Evolutionary conservation across 2,797 vertebrate species (phyloP), one percentile per base, ranked within the genome.

Genomic region (Bryconaethiops microstoma): DNA sequence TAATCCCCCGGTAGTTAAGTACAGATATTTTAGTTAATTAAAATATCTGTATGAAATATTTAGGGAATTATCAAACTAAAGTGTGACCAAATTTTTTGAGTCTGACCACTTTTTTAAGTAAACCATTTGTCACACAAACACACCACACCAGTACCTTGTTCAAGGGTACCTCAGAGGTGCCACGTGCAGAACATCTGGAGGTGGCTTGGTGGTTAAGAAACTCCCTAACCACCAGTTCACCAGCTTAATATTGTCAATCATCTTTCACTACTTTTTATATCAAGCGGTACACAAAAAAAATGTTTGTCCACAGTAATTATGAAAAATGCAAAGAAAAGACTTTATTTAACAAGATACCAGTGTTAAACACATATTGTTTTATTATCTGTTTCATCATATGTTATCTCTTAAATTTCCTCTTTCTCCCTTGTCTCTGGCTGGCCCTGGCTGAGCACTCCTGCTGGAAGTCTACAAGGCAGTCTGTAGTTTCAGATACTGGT

Each of bases 401-500:
- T 80, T 87, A 88, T 82, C 78, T 80, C 64, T 87, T 88, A 45
- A 78, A 87, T 74, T 82, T 87, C 73, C 87, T 87, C 70, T 84
- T 88, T 59, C 84, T 82, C 83, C 90, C 82, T 9, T 89, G 84
- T 84, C 88, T 89, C 21, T 88, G 90, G 76, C 87, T 86, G 1
- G 79, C 81, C 81, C 25, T 90, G 78, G 83, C 50, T 9, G 85
- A 84, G 39, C 80, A 55, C 3, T 85, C 92, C 0, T 90, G 93
- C 67, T 92, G 94, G 45, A 92, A 95, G 91, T 96, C 95, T 64
- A 95, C 87, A 64, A 94, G 88, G 76, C 92, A 93, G 82, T 91
- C 95, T 0, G 85, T 87, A 82, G 92, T 93, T 89, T 97, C 95
- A 0, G 93, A 95, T 87, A 95, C 91, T 10, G 96, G 89, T 73